Evolutionary conservation across 2,113 vertebrate genomes (phyloP).

Genomic region (Willisornis vidua): DNA sequence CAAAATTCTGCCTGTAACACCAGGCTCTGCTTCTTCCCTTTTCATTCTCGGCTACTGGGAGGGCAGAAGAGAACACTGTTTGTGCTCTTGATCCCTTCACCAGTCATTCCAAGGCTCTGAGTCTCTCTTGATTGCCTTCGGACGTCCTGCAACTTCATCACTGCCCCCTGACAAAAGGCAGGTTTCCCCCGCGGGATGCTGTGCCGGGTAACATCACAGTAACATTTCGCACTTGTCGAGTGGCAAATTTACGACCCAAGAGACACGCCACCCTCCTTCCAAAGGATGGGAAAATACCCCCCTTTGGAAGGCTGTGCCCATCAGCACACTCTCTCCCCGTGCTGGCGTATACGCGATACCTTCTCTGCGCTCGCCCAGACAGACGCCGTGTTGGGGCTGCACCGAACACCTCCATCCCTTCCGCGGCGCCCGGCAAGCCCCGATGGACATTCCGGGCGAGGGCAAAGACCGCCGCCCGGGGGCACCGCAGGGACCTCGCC

Average conservation of each 20-base stretch:
- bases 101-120: not conserved
- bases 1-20: not conserved
- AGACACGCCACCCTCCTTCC: not conserved
- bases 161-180: not conserved
- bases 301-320: not conserved
- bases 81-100: not conserved
- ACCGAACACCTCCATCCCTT: no score
- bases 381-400: not conserved
- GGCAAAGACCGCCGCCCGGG: not conserved
- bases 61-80: not conserved
- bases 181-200: not conserved
- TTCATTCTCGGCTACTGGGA: not conserved
- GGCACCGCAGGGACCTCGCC: no score
- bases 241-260: rapidly evolving
- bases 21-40: not conserved
- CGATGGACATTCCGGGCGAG: not conserved
- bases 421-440: no score
- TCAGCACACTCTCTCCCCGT: rapidly evolving
- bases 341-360: not conserved
- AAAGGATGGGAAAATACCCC: rapidly evolving
- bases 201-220: rapidly evolving
- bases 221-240: no score
- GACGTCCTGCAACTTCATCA: not conserved
- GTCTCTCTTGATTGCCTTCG: rapidly evolving
- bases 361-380: not conserved